phyloP scores from a whole-genome alignment of 2,113 vertebrate genomes.

The Zeus faber region DNA sequence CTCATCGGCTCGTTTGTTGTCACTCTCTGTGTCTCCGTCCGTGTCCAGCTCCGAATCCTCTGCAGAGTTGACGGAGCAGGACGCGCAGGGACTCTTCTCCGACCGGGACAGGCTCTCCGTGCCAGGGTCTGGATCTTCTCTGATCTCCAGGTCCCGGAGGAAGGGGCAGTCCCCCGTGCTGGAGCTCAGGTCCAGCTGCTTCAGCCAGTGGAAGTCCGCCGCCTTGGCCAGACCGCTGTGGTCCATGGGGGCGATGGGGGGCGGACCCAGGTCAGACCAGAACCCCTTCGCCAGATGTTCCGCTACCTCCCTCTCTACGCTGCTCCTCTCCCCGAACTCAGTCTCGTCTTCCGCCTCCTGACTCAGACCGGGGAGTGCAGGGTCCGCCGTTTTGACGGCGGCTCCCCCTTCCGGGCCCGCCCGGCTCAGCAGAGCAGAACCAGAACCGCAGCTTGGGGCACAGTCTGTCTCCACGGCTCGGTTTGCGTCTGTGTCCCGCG shows the following conservation, averaged over 20 bases:
- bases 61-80: conserved; percentile 84
- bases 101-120: conserved; percentile 71
- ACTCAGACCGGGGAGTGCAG: conserved; percentile 42
- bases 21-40: conserved; percentile 86
- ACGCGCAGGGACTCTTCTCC: conserved; percentile 82
- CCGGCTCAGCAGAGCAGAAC: conserved; percentile 20
- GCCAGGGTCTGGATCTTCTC: conserved; percentile 70
- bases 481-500: conserved; percentile 30
- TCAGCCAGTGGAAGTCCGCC: conserved; percentile 89
- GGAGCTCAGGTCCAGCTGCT: conserved; percentile 81
- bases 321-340: conserved; percentile 77
- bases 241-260: conserved; percentile 52
- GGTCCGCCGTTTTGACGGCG: conserved; percentile 44
- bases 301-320: conserved; percentile 91
- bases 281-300: conserved; percentile 94
- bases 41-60: conserved; percentile 90
- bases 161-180: conserved; percentile 90
- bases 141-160: conserved; percentile 79
- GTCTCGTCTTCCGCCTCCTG: conserved; percentile 19
- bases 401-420: conserved; percentile 20
- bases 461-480: conserved; percentile 61
- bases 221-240: conserved; percentile 75
- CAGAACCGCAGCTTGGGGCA: conserved; percentile 32
- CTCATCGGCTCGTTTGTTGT: conserved; percentile 87
- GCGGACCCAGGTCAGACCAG: conserved; percentile 81